Evolutionary conservation across 2,888 invertebrate species (phyloP).

Genomic region (Scrobipalpa atriplicella): DNA sequence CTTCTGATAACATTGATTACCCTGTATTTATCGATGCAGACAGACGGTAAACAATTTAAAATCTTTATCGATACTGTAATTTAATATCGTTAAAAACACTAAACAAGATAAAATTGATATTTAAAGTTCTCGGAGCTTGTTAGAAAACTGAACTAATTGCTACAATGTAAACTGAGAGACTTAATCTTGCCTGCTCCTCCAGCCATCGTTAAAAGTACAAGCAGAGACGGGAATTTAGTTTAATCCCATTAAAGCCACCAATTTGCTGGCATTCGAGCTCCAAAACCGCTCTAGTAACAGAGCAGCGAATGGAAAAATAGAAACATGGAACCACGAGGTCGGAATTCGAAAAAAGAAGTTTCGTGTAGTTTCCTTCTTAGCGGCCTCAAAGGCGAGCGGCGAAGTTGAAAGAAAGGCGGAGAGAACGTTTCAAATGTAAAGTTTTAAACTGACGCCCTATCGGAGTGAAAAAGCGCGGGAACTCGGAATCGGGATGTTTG

Average conservation of each 20-base stretch:
- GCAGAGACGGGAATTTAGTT: constrained; percentile 22
- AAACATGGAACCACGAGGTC: constrained; percentile 55
- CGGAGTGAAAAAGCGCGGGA: constrained; percentile 54
- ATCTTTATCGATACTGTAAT: too few species aligned
- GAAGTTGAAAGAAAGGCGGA: constrained; percentile 70
- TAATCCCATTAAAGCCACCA: constrained; percentile 26
- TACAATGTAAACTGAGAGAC: constrained; percentile 6
- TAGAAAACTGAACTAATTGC: constrained; percentile 7
- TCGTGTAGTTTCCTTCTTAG: constrained; percentile 52
- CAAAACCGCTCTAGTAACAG: background rate
- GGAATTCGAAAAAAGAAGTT: constrained; percentile 53
- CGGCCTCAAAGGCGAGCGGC: constrained; percentile 68
- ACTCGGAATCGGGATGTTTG: constrained; percentile 51
- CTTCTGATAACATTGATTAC: background rate
- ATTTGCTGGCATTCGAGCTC: constrained; percentile 14
- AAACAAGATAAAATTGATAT: background rate
- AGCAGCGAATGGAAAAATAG: constrained; percentile 36
- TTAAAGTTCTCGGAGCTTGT: background rate
- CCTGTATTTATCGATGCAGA: background rate
- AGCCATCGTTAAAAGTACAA: constrained; percentile 22
- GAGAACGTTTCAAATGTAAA: constrained; percentile 65
- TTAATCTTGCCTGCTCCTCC: constrained; percentile 7
- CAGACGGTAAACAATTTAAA: constrained; percentile 1
- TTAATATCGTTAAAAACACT: background rate
- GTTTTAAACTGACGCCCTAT: constrained; percentile 59